phyloP scores from a whole-genome alignment of 2,113 vertebrate species.

The Electrona antarctica region DNA sequence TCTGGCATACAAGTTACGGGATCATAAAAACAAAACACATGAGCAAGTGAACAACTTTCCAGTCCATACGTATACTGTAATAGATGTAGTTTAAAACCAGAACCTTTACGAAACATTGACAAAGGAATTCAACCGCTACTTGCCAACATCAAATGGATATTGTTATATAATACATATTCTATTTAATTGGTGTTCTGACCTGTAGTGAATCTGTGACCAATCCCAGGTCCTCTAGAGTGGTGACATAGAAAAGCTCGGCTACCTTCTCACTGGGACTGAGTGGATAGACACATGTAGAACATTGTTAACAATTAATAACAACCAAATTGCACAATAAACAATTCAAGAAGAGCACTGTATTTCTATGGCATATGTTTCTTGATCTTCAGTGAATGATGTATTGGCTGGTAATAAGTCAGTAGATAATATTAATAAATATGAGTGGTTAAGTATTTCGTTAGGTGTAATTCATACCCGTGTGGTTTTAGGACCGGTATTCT shows the following conservation, averaged over 20 bases:
- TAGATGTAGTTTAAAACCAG: no score
- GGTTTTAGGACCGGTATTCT: conserved; percentile 74
- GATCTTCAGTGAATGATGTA: no score
- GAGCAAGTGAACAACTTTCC: no score
- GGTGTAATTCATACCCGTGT: conserved; percentile 74
- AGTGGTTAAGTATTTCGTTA: no score
- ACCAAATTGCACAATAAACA: background rate
- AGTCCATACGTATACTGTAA: no score
- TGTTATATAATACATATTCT: no score
- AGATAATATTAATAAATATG: conserved; percentile 1
- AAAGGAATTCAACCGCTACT: no score
- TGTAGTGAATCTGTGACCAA: conserved; percentile 88
- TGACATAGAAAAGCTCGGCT: conserved; percentile 85
- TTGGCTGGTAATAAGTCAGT: background rate
- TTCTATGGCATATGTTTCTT: no score
- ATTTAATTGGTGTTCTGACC: conserved; percentile 70
- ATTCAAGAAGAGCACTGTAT: background rate
- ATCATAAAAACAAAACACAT: no score
- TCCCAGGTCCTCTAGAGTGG: conserved; percentile 91
- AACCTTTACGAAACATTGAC: no score
- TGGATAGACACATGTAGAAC: background rate
- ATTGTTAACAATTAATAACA: background rate
- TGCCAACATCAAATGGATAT: no score
- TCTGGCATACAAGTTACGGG: no score
- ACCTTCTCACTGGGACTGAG: conserved; percentile 82